phyloP scores from a whole-genome alignment of 2,888 invertebrate genomes.

The Eueremaeus valkanovi region DNA sequence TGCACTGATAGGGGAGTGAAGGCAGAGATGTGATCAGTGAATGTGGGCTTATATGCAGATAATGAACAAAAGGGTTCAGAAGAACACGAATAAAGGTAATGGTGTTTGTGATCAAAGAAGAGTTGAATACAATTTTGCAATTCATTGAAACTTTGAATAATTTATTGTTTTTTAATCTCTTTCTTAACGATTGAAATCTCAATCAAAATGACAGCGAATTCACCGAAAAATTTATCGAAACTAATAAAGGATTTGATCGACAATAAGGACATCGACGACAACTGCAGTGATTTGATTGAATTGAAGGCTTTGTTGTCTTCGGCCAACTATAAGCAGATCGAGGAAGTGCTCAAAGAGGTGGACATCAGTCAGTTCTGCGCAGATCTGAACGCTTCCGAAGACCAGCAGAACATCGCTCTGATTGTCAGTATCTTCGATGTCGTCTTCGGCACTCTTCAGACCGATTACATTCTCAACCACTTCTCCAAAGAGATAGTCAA shows the following conservation, averaged over 20 bases:
- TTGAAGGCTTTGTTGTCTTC: constrained; percentile 22
- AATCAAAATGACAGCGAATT: neutral
- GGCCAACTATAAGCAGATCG: neutral
- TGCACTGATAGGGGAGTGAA: no score
- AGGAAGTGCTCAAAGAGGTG: neutral
- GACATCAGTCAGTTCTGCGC: constrained; percentile 21
- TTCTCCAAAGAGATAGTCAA: constrained; percentile 9
- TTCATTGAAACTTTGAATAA: neutral
- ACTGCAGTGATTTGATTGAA: neutral
- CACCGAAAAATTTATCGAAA: neutral
- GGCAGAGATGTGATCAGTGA: no score
- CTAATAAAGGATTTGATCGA: neutral
- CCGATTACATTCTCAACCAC: neutral
- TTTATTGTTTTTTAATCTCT: no score
- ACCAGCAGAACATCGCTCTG: neutral
- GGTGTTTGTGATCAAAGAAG: no score
- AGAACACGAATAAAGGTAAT: no score
- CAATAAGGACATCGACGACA: constrained; percentile 3
- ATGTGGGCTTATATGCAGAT: no score
- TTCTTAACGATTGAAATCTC: neutral
- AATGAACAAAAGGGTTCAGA: no score
- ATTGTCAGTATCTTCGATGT: constrained; percentile 8
- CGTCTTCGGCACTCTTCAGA: neutral
- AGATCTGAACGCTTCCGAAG: neutral
- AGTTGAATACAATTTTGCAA: neutral